A percentile compares a stretch with the other conserved stretches of the same genome.
These are phyloP conservation scores for Pygoscelis adeliae DNA, from an alignment of 2,113 vertebrate species.

Conservation along the genomic window DNA sequence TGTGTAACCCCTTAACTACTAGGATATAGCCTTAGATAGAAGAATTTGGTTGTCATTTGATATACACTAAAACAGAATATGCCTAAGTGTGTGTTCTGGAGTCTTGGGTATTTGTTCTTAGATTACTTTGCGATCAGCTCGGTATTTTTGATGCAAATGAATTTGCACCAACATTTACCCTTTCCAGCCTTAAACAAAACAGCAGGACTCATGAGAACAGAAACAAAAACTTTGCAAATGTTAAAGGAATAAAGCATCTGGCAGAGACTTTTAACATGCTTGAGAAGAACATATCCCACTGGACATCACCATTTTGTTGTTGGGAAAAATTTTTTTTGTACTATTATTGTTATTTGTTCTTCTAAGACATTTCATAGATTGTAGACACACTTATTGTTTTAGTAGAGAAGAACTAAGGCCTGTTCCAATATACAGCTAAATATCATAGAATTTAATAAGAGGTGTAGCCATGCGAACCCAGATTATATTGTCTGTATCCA, in stretches of 20 bases:
- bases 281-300: constrained; percentile 33
- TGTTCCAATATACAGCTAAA: background rate
- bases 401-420: background rate
- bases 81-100: constrained; percentile 41
- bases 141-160: constrained; percentile 75
- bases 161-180: constrained; percentile 75
- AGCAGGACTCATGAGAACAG: constrained; percentile 56
- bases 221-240: constrained; percentile 75
- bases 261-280: constrained; percentile 51
- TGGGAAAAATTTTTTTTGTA: background rate
- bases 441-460: background rate
- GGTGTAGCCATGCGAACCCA: background rate
- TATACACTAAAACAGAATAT: constrained; percentile 2
- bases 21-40: background rate
- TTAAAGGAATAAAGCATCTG: constrained; percentile 76
- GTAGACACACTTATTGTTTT: background rate
- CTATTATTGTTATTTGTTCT: background rate
- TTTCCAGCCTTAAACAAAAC: constrained; percentile 68
- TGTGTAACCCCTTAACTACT: background rate
- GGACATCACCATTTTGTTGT: background rate
- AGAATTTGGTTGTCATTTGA: background rate
- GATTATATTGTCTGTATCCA: background rate
- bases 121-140: constrained; percentile 63
- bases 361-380: background rate
- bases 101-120: constrained; percentile 56